Percentiles rank a stretch among this genome's conserved stretches.
These are phyloP conservation scores for Phyto melanocephala DNA, from an alignment of 2,888 invertebrate species.

Conservation along the genomic window DNA sequence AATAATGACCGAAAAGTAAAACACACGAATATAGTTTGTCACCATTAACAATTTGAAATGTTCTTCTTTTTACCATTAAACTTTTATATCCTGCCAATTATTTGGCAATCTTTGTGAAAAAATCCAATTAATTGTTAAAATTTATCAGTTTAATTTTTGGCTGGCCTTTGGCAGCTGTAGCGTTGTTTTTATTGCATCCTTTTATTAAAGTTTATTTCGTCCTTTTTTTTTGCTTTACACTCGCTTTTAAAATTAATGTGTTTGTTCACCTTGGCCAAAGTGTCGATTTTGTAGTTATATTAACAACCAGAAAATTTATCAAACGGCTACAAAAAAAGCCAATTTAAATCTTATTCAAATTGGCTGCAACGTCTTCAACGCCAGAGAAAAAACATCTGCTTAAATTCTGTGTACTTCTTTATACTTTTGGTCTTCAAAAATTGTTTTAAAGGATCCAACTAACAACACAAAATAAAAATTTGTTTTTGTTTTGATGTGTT, in stretches of 20 bases:
- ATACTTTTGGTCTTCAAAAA: conserved; percentile 5
- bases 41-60: neutral
- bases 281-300: conserved; percentile 22
- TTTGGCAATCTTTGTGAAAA: neutral
- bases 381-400: conserved; percentile 39
- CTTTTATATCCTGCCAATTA: neutral
- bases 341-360: conserved; percentile 66
- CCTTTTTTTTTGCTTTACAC: neutral
- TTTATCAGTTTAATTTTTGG: conserved; percentile 13
- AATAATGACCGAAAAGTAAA: no score
- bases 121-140: conserved; percentile 29
- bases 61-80: neutral
- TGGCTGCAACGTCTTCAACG: conserved; percentile 28
- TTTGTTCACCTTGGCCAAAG: conserved; percentile 28
- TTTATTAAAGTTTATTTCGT: neutral
- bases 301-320: conserved; percentile 49
- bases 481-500: conserved; percentile 21
- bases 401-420: conserved; percentile 6
- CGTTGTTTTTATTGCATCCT: conserved; percentile 6
- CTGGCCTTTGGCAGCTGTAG: conserved; percentile 12
- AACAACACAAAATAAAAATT: neutral
- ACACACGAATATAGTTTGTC: no score
- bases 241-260: conserved; percentile 6
- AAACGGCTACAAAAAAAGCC: conserved; percentile 47
- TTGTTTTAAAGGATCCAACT: conserved; percentile 31